Base-by-base conservation (phyloP, 2,797 vertebrate genomes). In the Hippopotamyrus pictus region DNA sequence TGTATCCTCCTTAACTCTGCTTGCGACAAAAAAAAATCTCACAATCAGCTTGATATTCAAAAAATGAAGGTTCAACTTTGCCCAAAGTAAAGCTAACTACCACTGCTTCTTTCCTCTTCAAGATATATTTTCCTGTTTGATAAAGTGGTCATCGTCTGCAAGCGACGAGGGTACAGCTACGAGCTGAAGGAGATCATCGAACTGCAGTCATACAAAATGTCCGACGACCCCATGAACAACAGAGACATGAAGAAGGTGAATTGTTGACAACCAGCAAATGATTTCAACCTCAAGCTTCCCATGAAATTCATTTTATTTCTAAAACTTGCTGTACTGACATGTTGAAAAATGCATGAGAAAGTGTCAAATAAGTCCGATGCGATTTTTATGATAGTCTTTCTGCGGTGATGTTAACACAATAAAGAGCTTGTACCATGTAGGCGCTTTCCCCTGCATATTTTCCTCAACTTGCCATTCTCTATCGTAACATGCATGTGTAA, bases 81-180 rank as follows among this genome's bases (percentile, higher is more conserved):
- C 17, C 73, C 14, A 8, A 44, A 79, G 5, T 2, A 41, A 76
- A 73, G 6, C 65, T 69, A 19, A 46, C 41, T 6, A 19, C 37
- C 3, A 1, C 1, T 82, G 37, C 41, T n/a, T 17, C 46, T 90
- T 25, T 91, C 46, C 22, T 9, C 17, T n/a, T 51, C 33, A 94
- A 99, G 99, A 96, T 99, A 99, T 94, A 96, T 99, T 90, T 99
- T 99, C 95, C 95, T 99, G 57, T 99, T 99, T 86, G 99, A 99
- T 93, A 99, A 99, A 96, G 99, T 99, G 92, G 98, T 99, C 91
- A 98, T 99, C 0, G 98, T 99, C 90, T 99, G 99, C 95, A 99
- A 99, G 93, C 94, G 98, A 92, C 97, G 97, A 95, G 98, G 97
- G 19, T 98, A 99, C 92, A 98, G 93, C 94, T 99, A 99, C 0